These are phyloP conservation scores for Sinonovacula constricta DNA, from an alignment of 1,140 invertebrate species.

Conservation along the genomic window DNA sequence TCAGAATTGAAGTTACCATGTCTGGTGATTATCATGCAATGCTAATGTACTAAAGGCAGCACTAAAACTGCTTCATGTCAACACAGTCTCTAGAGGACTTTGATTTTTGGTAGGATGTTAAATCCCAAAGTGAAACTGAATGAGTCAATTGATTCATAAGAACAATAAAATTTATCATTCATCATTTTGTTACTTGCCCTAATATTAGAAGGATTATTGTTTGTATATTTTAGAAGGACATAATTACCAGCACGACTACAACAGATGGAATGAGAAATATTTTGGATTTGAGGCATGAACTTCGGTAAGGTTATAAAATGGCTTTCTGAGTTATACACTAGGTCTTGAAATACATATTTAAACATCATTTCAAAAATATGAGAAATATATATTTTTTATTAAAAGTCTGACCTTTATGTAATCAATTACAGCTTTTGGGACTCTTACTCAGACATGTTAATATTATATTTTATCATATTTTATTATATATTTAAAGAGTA, in stretches of 20 bases:
- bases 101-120: no score
- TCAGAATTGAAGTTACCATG: no score
- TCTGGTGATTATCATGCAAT: no score
- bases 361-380: no score
- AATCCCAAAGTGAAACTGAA: not conserved
- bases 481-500: not conserved
- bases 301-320: conserved; percentile 69
- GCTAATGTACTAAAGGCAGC: no score
- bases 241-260: conserved; percentile 77
- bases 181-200: not conserved
- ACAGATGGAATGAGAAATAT: conserved; percentile 80
- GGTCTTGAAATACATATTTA: no score
- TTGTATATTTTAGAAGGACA: conserved; percentile 55
- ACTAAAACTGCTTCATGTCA: no score
- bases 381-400: no score
- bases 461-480: not conserved
- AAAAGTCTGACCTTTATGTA: no score
- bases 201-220: no score
- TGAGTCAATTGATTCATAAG: not conserved
- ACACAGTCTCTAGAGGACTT: no score
- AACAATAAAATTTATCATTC: not conserved
- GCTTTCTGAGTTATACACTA: no score
- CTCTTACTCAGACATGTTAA: not conserved
- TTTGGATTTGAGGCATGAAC: conserved; percentile 81
- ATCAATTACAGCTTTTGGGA: not conserved